Conservation (phyloP, 2,797 vertebrate genomes). For the Helarctos malayanus region DNA sequence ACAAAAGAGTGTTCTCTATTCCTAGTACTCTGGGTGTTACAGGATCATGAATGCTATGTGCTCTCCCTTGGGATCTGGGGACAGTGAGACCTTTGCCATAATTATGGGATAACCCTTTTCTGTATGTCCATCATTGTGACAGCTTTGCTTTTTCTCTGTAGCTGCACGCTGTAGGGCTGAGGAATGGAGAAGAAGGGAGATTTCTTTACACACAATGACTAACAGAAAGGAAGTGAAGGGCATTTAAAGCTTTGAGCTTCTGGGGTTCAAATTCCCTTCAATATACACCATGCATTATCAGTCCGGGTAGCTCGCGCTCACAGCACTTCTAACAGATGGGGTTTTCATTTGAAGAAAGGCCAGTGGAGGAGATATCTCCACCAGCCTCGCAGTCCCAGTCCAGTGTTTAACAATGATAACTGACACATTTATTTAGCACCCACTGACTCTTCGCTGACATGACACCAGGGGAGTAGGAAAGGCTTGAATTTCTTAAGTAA, state of each 20-base stretch:
- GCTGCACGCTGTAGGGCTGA: not conserved
- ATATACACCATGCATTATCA: not conserved
- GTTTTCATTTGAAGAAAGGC: conserved; percentile 41
- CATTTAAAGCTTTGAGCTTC: conserved; percentile 23
- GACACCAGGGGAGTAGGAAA: not conserved
- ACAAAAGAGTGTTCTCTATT: not conserved
- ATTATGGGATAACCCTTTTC: not conserved
- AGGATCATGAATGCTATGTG: not conserved
- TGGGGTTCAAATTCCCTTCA: not conserved
- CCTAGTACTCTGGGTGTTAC: not conserved
- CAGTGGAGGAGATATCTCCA: not conserved
- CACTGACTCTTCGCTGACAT: not conserved
- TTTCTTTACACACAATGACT: not conserved
- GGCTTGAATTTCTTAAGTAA: not conserved
- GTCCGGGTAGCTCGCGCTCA: not conserved
- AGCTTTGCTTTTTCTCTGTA: not conserved
- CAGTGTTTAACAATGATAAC: not conserved
- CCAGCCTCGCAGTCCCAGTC: not conserved
- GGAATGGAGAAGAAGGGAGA: not conserved
- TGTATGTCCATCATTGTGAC: not conserved
- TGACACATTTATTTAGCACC: not conserved
- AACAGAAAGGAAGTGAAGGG: not conserved
- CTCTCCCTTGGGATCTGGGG: not conserved
- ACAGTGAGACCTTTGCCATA: not conserved
- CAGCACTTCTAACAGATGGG: not conserved